These are phyloP conservation scores for Xestia xanthographa DNA, from an alignment of 2,888 invertebrate species.

Conservation along the genomic window DNA sequence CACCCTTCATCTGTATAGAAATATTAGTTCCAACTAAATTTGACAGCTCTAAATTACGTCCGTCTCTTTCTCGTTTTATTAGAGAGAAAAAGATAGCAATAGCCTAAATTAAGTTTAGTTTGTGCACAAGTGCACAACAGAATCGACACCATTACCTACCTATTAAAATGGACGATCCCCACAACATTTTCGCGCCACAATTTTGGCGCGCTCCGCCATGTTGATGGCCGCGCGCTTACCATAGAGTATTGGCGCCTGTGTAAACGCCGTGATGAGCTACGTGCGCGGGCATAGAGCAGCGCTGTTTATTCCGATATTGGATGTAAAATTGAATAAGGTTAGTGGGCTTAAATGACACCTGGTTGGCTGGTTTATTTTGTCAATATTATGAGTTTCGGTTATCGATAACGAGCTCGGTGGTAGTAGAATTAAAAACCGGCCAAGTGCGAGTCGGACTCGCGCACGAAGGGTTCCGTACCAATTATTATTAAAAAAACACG, in stretches of 20 bases:
- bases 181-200: constrained; percentile 39
- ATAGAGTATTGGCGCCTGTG: constrained; percentile 74
- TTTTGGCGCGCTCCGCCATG: constrained; percentile 44
- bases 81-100: too few relatives aligned
- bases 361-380: constrained; percentile 30
- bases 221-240: constrained; percentile 62
- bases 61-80: too few relatives aligned
- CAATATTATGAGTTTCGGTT: constrained; percentile 42
- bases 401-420: constrained; percentile 12
- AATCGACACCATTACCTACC: neutral
- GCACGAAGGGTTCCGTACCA: too few relatives aligned
- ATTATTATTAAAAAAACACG: too few relatives aligned
- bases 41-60: too few relatives aligned
- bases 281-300: constrained; percentile 75
- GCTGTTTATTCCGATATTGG: constrained; percentile 63
- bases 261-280: constrained; percentile 79
- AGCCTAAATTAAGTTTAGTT: too few relatives aligned
- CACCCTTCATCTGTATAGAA: too few relatives aligned
- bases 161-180: neutral
- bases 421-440: too few relatives aligned
- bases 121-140: too few relatives aligned
- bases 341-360: constrained; percentile 42
- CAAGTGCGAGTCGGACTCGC: too few relatives aligned
- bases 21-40: too few relatives aligned
- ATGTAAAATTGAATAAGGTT: constrained; percentile 56